Evolutionary conservation across 2,113 vertebrate species (phyloP).

Genomic region (Phrynocephalus versicolor): DNA sequence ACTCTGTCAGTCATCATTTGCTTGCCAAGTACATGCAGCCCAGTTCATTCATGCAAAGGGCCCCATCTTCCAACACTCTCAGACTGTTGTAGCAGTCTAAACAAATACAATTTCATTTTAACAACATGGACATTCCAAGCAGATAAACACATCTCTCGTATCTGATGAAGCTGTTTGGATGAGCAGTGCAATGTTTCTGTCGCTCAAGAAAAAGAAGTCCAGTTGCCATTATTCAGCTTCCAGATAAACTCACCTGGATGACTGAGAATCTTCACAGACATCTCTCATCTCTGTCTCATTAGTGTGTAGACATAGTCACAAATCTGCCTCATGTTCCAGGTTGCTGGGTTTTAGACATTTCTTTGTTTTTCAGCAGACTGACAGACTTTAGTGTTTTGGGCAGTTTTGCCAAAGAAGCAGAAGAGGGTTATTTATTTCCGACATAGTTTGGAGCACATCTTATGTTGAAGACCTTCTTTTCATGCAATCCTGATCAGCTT

Average conservation of each 20-base stretch:
- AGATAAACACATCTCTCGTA: neutral
- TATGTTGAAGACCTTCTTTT: neutral
- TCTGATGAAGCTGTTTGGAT: too few species aligned
- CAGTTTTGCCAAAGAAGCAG: neutral
- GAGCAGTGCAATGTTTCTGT: too few species aligned
- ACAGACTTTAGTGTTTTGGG: constrained; percentile 9
- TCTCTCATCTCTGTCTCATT: constrained; percentile 31
- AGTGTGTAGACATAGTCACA: neutral
- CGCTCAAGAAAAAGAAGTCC: too few species aligned
- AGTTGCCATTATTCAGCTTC: too few species aligned
- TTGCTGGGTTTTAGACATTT: neutral
- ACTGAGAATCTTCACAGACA: too few species aligned
- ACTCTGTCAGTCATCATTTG: constrained; percentile 41
- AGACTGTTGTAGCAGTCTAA: constrained; percentile 26
- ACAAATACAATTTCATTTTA: constrained; percentile 20
- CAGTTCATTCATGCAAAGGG: constrained; percentile 12
- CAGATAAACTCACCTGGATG: too few species aligned
- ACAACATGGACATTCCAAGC: constrained; percentile 5
- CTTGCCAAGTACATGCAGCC: constrained; percentile 28
- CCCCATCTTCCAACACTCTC: neutral
- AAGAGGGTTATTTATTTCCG: neutral
- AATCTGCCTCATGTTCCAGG: neutral
- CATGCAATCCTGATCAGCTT: neutral
- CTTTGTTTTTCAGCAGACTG: neutral
- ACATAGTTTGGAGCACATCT: neutral